Percentiles rank a stretch among this genome's conserved stretches.
Evolutionary conservation across 2,888 invertebrate genomes (phyloP).

Genomic region (Drosophila fungiperda): DNA sequence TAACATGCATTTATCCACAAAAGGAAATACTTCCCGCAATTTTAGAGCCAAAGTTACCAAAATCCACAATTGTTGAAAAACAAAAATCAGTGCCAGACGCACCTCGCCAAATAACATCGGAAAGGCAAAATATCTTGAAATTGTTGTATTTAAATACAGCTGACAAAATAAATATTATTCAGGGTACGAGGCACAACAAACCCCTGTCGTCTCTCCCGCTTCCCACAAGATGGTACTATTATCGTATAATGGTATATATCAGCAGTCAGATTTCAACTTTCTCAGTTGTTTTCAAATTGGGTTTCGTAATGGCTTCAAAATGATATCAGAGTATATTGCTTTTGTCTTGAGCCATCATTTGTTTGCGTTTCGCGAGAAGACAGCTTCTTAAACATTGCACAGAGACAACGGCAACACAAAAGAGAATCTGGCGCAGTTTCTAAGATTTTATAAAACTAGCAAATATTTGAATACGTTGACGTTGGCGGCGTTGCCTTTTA

Average conservation of each 20-base stretch:
- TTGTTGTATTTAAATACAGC: background rate
- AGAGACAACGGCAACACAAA: slow-evolving; percentile 13
- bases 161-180: background rate
- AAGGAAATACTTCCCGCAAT: no score
- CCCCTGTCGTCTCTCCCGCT: background rate
- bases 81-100: no score
- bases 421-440: slow-evolving; percentile 34
- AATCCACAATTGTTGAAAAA: background rate
- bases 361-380: slow-evolving; percentile 18
- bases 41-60: background rate
- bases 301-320: background rate
- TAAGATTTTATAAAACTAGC: slow-evolving; percentile 52
- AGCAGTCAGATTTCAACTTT: background rate
- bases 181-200: background rate
- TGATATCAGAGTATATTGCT: slow-evolving; percentile 6
- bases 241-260: background rate
- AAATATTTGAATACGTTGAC: slow-evolving; percentile 62
- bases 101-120: background rate
- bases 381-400: slow-evolving; percentile 32
- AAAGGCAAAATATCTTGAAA: background rate
- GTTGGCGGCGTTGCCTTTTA: slow-evolving; percentile 65
- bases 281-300: background rate
- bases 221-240: background rate
- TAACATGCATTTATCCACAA: background rate
- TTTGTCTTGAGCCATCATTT: slow-evolving; percentile 25